Conservation (phyloP, 2,797 vertebrate species). For the Taeniopygia guttata region DNA sequence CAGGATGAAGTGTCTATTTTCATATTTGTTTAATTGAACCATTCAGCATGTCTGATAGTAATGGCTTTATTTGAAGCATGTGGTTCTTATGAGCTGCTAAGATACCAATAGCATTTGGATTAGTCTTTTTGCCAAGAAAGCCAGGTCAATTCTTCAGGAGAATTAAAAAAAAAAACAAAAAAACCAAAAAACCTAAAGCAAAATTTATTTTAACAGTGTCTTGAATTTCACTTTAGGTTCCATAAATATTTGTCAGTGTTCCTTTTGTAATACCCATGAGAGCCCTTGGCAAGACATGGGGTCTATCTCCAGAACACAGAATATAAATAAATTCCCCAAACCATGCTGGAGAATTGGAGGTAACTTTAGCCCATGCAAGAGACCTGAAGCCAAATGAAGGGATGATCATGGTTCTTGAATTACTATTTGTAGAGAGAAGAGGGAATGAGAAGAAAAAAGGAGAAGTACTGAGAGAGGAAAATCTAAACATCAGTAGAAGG, state of each 20-base stretch:
- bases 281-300: conserved; percentile 62
- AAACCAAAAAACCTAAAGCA: conserved; percentile 45
- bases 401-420: neutral
- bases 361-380: conserved; percentile 30
- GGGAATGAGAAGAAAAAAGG: neutral
- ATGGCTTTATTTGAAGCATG: conserved; percentile 64
- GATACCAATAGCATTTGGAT: conserved; percentile 66
- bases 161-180: neutral
- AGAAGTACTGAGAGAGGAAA: neutral
- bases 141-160: conserved; percentile 66
- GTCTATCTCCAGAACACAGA: conserved; percentile 61
- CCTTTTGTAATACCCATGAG: conserved; percentile 57
- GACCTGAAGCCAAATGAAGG: conserved; percentile 20
- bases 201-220: conserved; percentile 76
- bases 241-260: conserved; percentile 74
- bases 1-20: conserved; percentile 67
- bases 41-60: conserved; percentile 31
- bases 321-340: conserved; percentile 66
- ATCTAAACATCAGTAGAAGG: neutral
- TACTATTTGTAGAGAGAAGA: conserved; percentile 17
- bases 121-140: conserved; percentile 62
- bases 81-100: conserved; percentile 67
- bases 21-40: conserved; percentile 71
- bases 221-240: conserved; percentile 73
- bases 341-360: conserved; percentile 24